phyloP scores from a whole-genome alignment of 2,888 invertebrate genomes.

The Aethes cnicana region DNA sequence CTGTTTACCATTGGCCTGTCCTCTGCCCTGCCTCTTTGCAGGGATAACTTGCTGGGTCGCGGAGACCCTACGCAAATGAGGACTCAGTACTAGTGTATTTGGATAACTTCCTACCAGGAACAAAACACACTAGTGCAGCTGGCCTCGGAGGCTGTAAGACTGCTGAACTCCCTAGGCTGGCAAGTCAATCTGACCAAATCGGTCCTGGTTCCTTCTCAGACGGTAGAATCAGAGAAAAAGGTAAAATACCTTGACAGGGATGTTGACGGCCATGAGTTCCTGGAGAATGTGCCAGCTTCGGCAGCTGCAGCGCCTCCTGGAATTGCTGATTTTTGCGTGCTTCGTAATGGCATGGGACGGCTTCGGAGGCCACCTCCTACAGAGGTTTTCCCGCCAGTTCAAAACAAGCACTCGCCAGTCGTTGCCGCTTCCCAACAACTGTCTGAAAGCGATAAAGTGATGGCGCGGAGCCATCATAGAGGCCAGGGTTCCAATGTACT shows the following conservation, averaged over 20 bases:
- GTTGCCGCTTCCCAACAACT: too few species aligned
- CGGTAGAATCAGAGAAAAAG: background rate
- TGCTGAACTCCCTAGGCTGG: background rate
- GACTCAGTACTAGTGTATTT: conserved; percentile 16
- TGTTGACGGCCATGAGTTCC: background rate
- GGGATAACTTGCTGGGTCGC: conserved; percentile 22
- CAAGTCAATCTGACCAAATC: background rate
- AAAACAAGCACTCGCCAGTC: too few species aligned
- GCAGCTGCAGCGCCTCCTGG: conserved; percentile 5
- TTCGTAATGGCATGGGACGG: conserved; percentile 1
- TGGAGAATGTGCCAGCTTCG: background rate
- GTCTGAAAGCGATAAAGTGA: conserved; percentile 4
- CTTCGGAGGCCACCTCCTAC: background rate
- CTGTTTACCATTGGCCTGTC: too few species aligned
- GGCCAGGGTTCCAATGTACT: background rate
- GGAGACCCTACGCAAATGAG: conserved; percentile 9
- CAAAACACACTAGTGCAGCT: background rate
- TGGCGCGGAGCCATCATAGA: conserved; percentile 17
- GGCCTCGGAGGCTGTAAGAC: background rate
- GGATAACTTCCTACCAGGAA: conserved; percentile 22
- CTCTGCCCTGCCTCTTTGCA: too few species aligned
- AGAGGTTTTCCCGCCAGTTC: background rate
- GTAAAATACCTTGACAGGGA: background rate
- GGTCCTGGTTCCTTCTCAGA: too few species aligned
- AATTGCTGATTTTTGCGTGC: conserved; percentile 1